These are phyloP conservation scores for Arctia plantaginis DNA, from an alignment of 2,888 invertebrate species.

Conservation along the genomic window DNA sequence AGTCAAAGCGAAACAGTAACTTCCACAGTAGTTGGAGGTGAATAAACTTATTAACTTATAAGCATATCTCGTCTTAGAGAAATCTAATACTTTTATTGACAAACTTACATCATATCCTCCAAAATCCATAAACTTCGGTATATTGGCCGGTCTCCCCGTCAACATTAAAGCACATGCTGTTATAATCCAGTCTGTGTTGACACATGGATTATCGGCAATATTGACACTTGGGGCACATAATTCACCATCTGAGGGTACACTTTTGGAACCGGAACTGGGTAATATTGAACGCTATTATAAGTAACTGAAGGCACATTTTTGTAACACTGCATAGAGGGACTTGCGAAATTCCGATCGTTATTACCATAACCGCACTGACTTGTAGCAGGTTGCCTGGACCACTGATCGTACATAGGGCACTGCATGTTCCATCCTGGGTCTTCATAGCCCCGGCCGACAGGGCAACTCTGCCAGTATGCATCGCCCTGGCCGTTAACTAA, in stretches of 20 bases:
- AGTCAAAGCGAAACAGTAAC: slow-evolving; percentile 1
- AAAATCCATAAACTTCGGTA: slow-evolving; percentile 89
- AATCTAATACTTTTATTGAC: neutral
- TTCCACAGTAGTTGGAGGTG: neutral
- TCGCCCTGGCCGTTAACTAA: slow-evolving; percentile 66
- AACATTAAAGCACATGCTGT: slow-evolving; percentile 88
- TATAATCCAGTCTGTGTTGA: slow-evolving; percentile 87
- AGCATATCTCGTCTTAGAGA: slow-evolving; percentile 4
- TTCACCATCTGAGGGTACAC: slow-evolving; percentile 55
- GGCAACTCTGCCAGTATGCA: slow-evolving; percentile 63
- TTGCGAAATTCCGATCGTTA: slow-evolving; percentile 57
- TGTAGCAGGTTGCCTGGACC: slow-evolving; percentile 61
- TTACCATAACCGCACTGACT: slow-evolving; percentile 62
- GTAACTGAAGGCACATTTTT: slow-evolving; percentile 57
- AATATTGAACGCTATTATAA: slow-evolving; percentile 60
- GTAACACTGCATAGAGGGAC: slow-evolving; percentile 68
- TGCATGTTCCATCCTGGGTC: slow-evolving; percentile 71
- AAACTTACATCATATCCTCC: slow-evolving; percentile 92
- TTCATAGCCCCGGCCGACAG: slow-evolving; percentile 62
- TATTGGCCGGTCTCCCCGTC: slow-evolving; percentile 89
- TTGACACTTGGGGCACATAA: slow-evolving; percentile 56
- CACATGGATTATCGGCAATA: slow-evolving; percentile 81
- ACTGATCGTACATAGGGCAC: slow-evolving; percentile 71
- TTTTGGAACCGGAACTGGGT: slow-evolving; percentile 54
- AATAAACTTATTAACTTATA: neutral